A percentile compares a stretch with the other conserved stretches of the same genome.
These are phyloP conservation scores for Margaritifera margaritifera DNA, from an alignment of 2,888 invertebrate genomes.

Conservation along the genomic window DNA sequence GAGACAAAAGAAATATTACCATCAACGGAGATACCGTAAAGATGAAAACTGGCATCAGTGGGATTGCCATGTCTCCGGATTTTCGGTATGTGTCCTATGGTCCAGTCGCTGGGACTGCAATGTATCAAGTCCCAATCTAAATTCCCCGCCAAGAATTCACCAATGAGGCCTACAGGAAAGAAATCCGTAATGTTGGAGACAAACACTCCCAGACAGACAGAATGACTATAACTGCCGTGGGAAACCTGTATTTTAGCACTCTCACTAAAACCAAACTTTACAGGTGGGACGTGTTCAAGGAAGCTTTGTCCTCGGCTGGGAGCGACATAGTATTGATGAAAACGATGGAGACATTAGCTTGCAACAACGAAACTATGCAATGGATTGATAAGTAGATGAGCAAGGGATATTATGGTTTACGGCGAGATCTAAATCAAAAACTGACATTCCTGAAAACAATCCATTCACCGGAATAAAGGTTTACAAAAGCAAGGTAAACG, in stretches of 20 bases:
- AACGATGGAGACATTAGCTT: constrained; percentile 20
- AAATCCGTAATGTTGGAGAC: constrained; percentile 34
- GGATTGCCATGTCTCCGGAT: constrained; percentile 51
- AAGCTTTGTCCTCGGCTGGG: constrained; percentile 10
- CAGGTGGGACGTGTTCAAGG: constrained; percentile 32
- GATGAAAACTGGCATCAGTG: constrained; percentile 36
- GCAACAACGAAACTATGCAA: constrained; percentile 36
- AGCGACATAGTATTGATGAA: constrained; percentile 7
- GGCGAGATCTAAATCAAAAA: constrained; percentile 14
- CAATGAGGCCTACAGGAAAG: constrained; percentile 17
- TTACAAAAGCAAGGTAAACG: constrained; percentile 6
- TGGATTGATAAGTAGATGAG: constrained; percentile 46
- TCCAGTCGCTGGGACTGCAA: constrained; percentile 36
- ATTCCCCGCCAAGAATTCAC: constrained; percentile 26
- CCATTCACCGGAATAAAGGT: constrained; percentile 9
- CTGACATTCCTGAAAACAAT: constrained; percentile 8
- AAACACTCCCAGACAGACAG: constrained; percentile 38
- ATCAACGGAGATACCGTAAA: constrained; percentile 26
- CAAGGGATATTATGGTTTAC: constrained; percentile 47
- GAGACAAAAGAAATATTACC: constrained; percentile 28
- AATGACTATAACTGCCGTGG: constrained; percentile 33
- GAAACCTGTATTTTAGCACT: constrained; percentile 36
- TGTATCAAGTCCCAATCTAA: constrained; percentile 43
- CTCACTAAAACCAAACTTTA: constrained; percentile 32
- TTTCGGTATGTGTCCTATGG: constrained; percentile 46